Evolutionary conservation across 2,797 vertebrate species (phyloP).

Genomic region (Parauchenoglanis ngamensis): DNA sequence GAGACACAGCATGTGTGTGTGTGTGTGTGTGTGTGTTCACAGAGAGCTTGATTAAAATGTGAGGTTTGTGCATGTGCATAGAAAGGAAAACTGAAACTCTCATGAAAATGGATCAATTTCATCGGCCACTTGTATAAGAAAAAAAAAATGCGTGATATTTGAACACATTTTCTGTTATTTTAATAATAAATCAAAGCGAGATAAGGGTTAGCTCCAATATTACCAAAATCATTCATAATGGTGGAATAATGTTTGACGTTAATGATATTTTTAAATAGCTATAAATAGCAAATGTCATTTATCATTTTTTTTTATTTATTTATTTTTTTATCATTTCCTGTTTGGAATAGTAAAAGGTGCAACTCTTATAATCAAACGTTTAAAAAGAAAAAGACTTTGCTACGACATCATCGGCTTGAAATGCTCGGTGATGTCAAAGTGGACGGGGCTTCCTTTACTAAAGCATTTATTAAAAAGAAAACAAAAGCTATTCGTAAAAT

Average conservation of each 20-base stretch:
- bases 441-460: not conserved
- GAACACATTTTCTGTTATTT: not conserved
- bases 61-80: not conserved
- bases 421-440: not conserved
- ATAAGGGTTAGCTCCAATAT: not conserved
- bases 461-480: not conserved
- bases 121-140: not conserved
- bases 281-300: not conserved
- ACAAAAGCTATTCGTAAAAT: not conserved
- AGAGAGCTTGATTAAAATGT: not conserved
- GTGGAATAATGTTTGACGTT: no score
- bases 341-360: not conserved
- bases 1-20: constrained; percentile 4
- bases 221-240: not conserved
- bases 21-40: not conserved
- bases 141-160: not conserved
- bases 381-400: not conserved
- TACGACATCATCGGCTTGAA: not conserved
- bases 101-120: not conserved
- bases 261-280: not conserved
- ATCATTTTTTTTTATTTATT: no score
- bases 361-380: not conserved
- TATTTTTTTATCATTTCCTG: not conserved
- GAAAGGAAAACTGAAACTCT: not conserved
- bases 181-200: not conserved